Base-by-base conservation (phyloP, 1,140 invertebrate species). In the Lordiphosa clarofinis region DNA sequence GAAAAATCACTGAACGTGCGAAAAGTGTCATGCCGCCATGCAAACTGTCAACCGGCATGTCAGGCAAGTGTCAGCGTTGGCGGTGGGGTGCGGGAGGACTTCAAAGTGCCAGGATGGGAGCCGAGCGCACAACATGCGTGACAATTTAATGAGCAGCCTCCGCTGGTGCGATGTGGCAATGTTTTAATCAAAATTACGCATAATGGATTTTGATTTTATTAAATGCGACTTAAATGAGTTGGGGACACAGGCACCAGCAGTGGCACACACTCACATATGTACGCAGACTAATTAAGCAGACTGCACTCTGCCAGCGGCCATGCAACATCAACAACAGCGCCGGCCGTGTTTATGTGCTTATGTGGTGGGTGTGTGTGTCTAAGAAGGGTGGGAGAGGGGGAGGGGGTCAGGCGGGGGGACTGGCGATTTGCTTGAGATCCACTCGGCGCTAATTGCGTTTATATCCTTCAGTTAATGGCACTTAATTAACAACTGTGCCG, bases 151-250 rank as follows among this genome's bases (percentile, higher is more conserved):
- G 78, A 84, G 78, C 73, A 78, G 46, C 33, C 44, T 37, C 35
- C 8, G 12, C 15, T 53, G 52, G 59, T 38, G 33, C 44, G 36
- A 52, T 54, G 39, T 57, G 54, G 67, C 78, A 82, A 84, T 84
- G 73, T 84, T 84, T 84, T 84, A 84, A 84, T 84, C 78, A 78
- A 84, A 84, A 84, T 84, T 84, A 70, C 58, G 73, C 73, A 68
- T 84, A 84, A 84, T 84, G 79, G 78, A 84, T 84, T 84, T 84
- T 84, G 79, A 84, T 84, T 84, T 84, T 84, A 84, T 84, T 84
- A 84, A 84, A 84, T 84, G 78, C 65, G 78, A 84, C 78, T 84
- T 78, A 84, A 84, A 84, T 84, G 78, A 84, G 43, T 84, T 84
- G 78, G 78, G 72, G 63, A 62, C 57, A 40, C 48, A 62, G 15